Evolutionary conservation across 2,888 invertebrate species (phyloP), one percentile per base, ranked within the genome.

Genomic region (Rhynchonema sp.): DNA sequence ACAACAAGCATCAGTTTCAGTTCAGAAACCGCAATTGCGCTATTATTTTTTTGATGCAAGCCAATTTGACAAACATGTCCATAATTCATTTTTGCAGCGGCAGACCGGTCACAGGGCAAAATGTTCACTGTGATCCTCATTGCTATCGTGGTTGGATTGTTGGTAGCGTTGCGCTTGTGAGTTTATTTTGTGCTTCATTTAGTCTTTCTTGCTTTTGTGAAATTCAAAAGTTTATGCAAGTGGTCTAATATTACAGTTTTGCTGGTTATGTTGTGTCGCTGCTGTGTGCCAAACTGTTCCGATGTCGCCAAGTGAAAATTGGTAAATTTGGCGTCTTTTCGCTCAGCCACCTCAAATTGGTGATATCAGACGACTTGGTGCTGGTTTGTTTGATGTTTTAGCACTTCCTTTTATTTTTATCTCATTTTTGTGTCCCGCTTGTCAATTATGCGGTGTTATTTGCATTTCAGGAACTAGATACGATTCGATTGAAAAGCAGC

Each of bases 401-500:
- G n/a, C n/a, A n/a, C n/a, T n/a, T n/a, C n/a, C 6, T 38, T n/a
- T 22, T 46, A 57, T 6, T 17, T 46, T 46, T 46, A 46, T 52
- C n/a, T 23, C 6, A 6, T 52, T 9, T 52, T 54, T 54, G 25
- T 54, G 28, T 13, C 6, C 26, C 6, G 17, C 22, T 27, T 13
- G 13, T 54, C 54, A 28, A 27, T 6, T 6, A 54, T 27, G 22
- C 26, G 3, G n/a, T n/a, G n/a, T 17, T 38, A 13, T 22, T 46
- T n/a, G 65, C 55, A 38, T 56, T 38, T 65, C 65, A 73, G 73
- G 73, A 74, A 63, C 65, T 74, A 58, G 71, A 72, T 23, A 64
- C 66, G 61, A 64, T 73, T 13, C 71, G 72, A 69, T 49, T 74
- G 52, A 70, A 71, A 38, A 73, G 73, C 60, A 72, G 73, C 60